These are phyloP conservation scores for Cryptoprocta ferox DNA, from an alignment of 2,797 vertebrate genomes.

Conservation along the genomic window DNA sequence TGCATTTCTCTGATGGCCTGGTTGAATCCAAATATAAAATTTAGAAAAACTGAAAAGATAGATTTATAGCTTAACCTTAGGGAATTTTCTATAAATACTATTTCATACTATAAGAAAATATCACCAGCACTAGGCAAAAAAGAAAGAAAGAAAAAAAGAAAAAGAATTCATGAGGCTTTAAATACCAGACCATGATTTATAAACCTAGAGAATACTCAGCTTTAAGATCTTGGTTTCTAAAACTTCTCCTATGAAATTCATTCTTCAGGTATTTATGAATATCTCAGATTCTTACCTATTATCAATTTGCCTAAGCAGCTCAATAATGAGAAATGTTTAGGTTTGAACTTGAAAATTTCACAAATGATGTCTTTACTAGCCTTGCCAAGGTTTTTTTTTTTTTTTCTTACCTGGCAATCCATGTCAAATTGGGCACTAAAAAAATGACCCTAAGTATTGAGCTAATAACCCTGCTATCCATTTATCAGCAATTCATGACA, in stretches of 20 bases:
- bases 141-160: neutral
- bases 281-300: neutral
- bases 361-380: neutral
- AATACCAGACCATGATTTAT: neutral
- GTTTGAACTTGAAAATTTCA: constrained; percentile 48
- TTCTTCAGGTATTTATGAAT: neutral
- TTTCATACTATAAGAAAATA: neutral
- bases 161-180: neutral
- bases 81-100: neutral
- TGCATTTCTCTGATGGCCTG: neutral
- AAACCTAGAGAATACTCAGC: neutral
- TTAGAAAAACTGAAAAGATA: neutral
- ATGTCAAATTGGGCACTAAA: neutral
- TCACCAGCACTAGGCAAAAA: neutral
- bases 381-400: neutral
- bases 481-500: constrained; percentile 35
- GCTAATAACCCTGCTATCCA: neutral
- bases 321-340: neutral
- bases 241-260: neutral
- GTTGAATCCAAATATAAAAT: neutral
- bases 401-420: neutral
- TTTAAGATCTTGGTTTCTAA: neutral
- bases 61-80: neutral
- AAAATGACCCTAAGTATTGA: neutral
- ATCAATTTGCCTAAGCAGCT: neutral